These are phyloP conservation scores for Tipula unca DNA, from an alignment of 2,888 invertebrate species.

Conservation along the genomic window DNA sequence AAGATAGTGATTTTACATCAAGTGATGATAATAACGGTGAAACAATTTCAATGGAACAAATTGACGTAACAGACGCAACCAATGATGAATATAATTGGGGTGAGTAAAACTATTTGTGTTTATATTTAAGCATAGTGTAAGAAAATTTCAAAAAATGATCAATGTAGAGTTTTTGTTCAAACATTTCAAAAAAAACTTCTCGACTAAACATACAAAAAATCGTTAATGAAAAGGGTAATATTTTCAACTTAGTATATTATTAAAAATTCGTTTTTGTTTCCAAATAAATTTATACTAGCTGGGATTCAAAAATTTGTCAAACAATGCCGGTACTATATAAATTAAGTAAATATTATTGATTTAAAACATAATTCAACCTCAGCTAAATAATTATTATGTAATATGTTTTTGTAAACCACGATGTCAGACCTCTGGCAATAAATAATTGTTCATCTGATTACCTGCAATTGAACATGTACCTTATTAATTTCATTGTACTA, in stretches of 20 bases:
- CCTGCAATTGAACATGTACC: no score
- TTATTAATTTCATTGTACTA: no score
- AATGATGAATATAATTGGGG: conserved; percentile 15
- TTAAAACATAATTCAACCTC: not conserved
- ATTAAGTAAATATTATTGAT: not conserved
- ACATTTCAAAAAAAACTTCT: not conserved
- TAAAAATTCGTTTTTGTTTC: not conserved
- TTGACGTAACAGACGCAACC: no score
- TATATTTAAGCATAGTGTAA: not conserved
- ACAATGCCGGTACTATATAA: no score
- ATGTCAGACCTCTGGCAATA: no score
- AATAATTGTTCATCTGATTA: no score
- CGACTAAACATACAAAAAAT: not conserved
- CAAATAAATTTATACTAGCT: not conserved
- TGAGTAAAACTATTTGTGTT: not conserved
- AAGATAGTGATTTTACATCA: not conserved
- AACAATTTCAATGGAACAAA: not conserved
- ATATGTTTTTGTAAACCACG: no score
- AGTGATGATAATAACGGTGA: not conserved
- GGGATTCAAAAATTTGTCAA: no score
- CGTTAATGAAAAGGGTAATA: not conserved
- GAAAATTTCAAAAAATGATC: not conserved
- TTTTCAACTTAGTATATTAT: not conserved
- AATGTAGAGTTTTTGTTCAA: not conserved
- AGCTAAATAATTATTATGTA: no score